Conservation (phyloP, 2,797 vertebrate species). For the Sebastolobus altivelis region DNA sequence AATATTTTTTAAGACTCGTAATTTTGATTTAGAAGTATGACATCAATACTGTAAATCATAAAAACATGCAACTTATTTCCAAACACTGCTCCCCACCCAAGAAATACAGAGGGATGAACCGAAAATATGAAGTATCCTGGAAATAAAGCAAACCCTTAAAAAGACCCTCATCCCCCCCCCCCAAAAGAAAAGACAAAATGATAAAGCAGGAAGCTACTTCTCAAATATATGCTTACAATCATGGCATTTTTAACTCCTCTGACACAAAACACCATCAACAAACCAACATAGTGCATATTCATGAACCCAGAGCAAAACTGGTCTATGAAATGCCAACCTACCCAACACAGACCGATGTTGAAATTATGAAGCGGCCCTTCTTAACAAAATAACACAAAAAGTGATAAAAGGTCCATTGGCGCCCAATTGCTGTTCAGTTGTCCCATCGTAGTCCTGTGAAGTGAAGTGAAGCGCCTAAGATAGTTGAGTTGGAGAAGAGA, state of each 20-base stretch:
- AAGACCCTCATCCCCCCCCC: too few relatives aligned
- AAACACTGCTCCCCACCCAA: neutral
- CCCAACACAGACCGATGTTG: too few relatives aligned
- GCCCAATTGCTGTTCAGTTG: neutral
- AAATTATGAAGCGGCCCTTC: neutral
- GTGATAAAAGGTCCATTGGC: neutral
- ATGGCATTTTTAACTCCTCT: neutral
- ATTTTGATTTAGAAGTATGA: neutral
- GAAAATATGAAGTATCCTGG: neutral
- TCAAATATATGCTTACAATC: neutral
- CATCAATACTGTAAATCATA: neutral
- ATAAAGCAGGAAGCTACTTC: neutral
- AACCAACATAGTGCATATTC: neutral
- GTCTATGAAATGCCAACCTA: neutral
- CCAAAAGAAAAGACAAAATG: neutral
- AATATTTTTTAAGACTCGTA: neutral
- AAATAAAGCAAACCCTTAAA: neutral
- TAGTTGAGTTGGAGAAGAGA: neutral
- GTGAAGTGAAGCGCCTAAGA: neutral
- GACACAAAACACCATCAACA: neutral
- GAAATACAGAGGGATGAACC: neutral
- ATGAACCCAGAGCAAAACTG: neutral
- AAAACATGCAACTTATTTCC: too few relatives aligned
- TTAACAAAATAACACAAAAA: neutral
- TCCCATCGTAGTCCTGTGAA: neutral